These are phyloP conservation scores for Anthonomus grandis DNA, from an alignment of 1,140 invertebrate genomes.

Conservation along the genomic window DNA sequence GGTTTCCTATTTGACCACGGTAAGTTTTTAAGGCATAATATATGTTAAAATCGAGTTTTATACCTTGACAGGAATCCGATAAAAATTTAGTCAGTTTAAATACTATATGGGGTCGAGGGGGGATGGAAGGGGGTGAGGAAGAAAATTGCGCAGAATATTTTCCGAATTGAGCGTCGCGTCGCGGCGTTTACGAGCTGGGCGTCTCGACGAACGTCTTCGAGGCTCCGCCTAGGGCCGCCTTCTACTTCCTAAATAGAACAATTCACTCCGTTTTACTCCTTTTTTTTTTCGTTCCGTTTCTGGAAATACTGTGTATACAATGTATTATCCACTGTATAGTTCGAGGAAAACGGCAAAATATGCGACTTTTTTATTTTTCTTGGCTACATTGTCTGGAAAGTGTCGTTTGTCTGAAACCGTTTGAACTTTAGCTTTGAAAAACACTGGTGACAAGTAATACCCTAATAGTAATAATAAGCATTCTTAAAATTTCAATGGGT, in stretches of 20 bases:
- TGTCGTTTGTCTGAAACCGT: not conserved
- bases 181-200: conserved; percentile 18
- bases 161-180: conserved; percentile 11
- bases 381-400: not conserved
- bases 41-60: too few species aligned
- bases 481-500: too few species aligned
- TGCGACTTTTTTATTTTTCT: not conserved
- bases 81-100: too few species aligned
- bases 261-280: too few species aligned
- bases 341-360: not conserved
- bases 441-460: too few species aligned
- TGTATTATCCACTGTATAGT: not conserved
- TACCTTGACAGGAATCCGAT: too few species aligned
- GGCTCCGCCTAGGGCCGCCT: conserved; percentile 22
- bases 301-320: conserved; percentile 3
- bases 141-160: conserved; percentile 17
- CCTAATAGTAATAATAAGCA: too few species aligned
- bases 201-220: conserved; percentile 16
- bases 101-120: too few species aligned
- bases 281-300: conserved; percentile 7
- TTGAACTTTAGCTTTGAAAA: too few species aligned
- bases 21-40: too few species aligned
- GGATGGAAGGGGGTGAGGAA: too few species aligned
- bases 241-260: conserved; percentile 16
- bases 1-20: conserved; percentile 48